Percentiles rank a stretch among this genome's conserved stretches.
Conservation (phyloP, 2,888 invertebrate species). For the Formica aserva region DNA sequence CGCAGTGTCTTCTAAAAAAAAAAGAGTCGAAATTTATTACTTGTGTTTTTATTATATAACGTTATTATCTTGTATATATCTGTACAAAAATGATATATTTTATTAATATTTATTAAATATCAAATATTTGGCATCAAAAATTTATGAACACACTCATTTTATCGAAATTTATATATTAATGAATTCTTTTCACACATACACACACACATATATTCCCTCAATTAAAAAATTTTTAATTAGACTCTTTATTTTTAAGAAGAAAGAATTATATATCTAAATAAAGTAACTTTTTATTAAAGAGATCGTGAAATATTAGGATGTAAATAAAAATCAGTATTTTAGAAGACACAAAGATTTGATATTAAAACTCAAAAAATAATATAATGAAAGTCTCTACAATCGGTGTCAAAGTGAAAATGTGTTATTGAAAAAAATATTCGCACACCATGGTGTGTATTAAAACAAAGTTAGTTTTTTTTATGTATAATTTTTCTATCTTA, state of each 20-base stretch:
- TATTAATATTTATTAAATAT: slow-evolving; percentile 42
- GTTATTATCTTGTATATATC: neutral
- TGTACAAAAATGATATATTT: slow-evolving; percentile 37
- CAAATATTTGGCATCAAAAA: slow-evolving; percentile 35
- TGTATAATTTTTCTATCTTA: neutral
- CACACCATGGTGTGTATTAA: neutral
- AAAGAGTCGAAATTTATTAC: neutral
- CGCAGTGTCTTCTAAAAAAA: neutral
- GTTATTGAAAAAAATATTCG: neutral
- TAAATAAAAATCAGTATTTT: neutral
- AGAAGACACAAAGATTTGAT: neutral
- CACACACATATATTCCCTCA: neutral
- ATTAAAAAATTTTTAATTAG: slow-evolving; percentile 3
- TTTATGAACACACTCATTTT: slow-evolving; percentile 7
- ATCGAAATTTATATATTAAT: slow-evolving; percentile 36
- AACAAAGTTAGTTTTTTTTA: neutral
- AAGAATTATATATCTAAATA: neutral
- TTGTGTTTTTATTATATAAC: neutral
- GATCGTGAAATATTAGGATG: neutral
- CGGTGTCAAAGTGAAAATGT: neutral
- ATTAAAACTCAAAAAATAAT: neutral
- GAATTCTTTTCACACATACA: slow-evolving; percentile 8
- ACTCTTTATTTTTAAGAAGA: neutral
- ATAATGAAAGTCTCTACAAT: neutral
- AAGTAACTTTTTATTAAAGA: neutral